phyloP scores from a whole-genome alignment of 2,797 vertebrate genomes.

The Heteromormyrus szaboi region DNA sequence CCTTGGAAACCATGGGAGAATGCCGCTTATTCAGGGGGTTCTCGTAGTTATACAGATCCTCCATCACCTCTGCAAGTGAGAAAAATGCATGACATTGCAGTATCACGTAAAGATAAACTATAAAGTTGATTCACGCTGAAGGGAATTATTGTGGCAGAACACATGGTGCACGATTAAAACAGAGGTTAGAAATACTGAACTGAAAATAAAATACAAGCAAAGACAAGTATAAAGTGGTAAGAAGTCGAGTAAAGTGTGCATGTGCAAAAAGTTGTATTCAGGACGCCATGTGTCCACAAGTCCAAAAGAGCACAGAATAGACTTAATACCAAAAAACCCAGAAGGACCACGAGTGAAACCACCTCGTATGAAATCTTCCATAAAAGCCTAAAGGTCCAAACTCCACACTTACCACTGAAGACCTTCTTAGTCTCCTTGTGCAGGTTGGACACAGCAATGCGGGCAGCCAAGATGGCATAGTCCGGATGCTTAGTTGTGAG shows the following conservation, averaged over 20 bases:
- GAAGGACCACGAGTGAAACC: not conserved
- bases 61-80: conserved; percentile 78
- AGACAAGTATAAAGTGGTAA: not conserved
- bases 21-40: conserved; percentile 80
- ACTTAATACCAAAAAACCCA: not conserved
- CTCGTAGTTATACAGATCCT: conserved; percentile 87
- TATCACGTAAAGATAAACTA: not conserved
- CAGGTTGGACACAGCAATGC: conserved; percentile 92
- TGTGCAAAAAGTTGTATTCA: not conserved
- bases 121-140: not conserved
- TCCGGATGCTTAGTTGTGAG: conserved; percentile 95
- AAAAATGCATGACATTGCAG: not conserved
- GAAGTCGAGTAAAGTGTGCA: not conserved
- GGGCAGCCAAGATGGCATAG: conserved; percentile 88
- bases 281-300: not conserved
- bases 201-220: not conserved
- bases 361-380: not conserved
- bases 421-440: conserved; percentile 98
- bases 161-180: not conserved
- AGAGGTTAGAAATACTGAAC: not conserved
- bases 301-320: not conserved
- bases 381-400: not conserved
- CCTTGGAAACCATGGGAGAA: conserved; percentile 88
- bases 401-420: conserved; percentile 73
- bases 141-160: not conserved